A percentile compares a stretch with the other conserved stretches of the same genome.
Evolutionary conservation across 2,888 invertebrate species (phyloP).

Genomic region (Strigamia maritima): DNA sequence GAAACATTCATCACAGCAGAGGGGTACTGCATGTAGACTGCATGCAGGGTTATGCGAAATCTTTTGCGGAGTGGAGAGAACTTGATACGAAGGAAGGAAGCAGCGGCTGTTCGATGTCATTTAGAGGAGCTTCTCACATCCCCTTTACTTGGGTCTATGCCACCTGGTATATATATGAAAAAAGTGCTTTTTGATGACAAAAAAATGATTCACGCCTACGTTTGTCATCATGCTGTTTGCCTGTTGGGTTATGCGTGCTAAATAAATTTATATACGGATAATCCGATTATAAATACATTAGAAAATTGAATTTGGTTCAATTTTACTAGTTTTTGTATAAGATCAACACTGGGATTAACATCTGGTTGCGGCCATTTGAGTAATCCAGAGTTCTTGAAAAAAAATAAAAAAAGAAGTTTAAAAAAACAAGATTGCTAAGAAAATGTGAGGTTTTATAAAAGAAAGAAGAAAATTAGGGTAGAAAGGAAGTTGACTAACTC

Average conservation of each 20-base stretch:
- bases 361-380: neutral
- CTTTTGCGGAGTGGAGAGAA: neutral
- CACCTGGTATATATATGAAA: neutral
- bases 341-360: neutral
- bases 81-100: constrained; percentile 5
- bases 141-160: constrained; percentile 8
- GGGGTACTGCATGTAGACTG: no score
- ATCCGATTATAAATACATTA: neutral
- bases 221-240: constrained; percentile 11
- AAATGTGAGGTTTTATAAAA: neutral
- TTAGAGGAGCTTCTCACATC: neutral
- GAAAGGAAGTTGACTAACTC: constrained; percentile 5
- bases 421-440: no score
- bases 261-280: neutral
- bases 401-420: no score
- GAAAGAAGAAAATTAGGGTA: neutral
- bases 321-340: no score
- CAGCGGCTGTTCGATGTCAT: constrained; percentile 5
- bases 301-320: neutral
- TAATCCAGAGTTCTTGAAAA: no score
- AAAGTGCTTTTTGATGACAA: neutral
- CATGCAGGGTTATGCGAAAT: neutral
- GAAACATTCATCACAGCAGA: neutral
- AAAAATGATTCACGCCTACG: neutral
- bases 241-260: neutral